Evolutionary conservation across 2,113 vertebrate species (phyloP), one percentile per base, ranked within the genome.

Genomic region (Acinonyx jubatus): DNA sequence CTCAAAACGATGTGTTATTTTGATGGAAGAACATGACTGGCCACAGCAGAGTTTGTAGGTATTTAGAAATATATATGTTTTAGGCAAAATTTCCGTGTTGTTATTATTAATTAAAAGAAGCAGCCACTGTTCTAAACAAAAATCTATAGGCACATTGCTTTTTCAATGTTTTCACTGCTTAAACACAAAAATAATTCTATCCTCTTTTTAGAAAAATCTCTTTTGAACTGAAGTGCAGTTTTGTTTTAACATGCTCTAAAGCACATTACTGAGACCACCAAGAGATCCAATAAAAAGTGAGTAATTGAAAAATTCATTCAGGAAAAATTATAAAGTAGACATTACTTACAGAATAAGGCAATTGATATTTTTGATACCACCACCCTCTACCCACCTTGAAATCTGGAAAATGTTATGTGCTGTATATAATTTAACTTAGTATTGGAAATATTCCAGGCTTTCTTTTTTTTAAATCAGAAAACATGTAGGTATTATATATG

Each of bases 1-100:
- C 19, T 87, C 29, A 41, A 88, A 95, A 81, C 29, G 33, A n/a
- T 92, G 50, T 78, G 86, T 90, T 16, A 15, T 97, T 96, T 88
- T 36, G 41, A 68, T 88, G 33, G 15, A 91, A 79, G n/a, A 96
- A 66, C 36, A 23, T 68, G 38, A 89, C 25, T 85, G 52, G 1
- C 25, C 36, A 61, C 63, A 21, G 5, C 79, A 41, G 23, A 82
- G 63, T 96, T 84, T 90, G 5, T 91, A 81, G 89, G 12, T 86
- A 52, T 6, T 63, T 36, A 96, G 14, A 96, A 84, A 79, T 65
- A 52, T 9, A 16, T 33, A 41, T 11, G 4, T 45, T 81, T 66
- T 41, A 65, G 63, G 55, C 16, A 92, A 96, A 92, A 69, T 63
- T 36, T 4, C 13, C 48, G 25, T 88, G 31, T 66, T 90, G 66